Conservation (phyloP, 2,888 invertebrate species). For the Neuroscelio doddi region DNA sequence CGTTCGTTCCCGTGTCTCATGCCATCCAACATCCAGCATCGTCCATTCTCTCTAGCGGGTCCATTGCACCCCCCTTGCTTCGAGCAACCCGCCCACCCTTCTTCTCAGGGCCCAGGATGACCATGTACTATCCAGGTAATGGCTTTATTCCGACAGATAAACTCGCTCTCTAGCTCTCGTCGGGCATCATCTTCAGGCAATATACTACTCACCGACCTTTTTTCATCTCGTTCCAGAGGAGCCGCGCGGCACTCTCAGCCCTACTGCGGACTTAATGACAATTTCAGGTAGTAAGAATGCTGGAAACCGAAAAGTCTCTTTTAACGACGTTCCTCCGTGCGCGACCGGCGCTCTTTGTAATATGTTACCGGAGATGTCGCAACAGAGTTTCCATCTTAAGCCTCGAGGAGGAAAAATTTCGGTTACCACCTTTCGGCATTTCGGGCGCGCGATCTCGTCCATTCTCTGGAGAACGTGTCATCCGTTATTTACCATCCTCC, state of each 20-base stretch:
- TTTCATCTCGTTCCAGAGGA: conserved; percentile 37
- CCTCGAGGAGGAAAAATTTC: conserved; percentile 15
- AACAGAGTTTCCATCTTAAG: conserved; percentile 50
- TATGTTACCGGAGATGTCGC: conserved; percentile 45
- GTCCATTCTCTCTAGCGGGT: conserved; percentile 33
- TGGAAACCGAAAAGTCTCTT: conserved; percentile 51
- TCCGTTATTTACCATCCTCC: conserved; percentile 5
- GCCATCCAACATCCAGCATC: conserved; percentile 30
- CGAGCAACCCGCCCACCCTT: conserved; percentile 52
- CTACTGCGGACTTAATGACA: conserved; percentile 53
- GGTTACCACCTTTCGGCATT: conserved; percentile 12
- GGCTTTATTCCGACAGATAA: conserved; percentile 57
- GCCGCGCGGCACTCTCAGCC: conserved; percentile 21
- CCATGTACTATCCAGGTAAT: conserved; percentile 56
- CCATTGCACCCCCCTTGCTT: conserved; percentile 33
- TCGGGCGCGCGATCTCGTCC: not conserved
- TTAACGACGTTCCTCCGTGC: conserved; percentile 44
- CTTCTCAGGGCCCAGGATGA: conserved; percentile 52
- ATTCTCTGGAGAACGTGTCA: not conserved
- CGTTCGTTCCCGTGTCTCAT: conserved; percentile 21
- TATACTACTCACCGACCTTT: conserved; percentile 49
- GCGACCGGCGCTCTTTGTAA: conserved; percentile 48
- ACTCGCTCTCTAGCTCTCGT: conserved; percentile 48
- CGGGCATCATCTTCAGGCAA: conserved; percentile 48
- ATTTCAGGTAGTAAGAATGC: conserved; percentile 57